Conservation (phyloP, 2,113 vertebrate species). For the Labrus mixtus region DNA sequence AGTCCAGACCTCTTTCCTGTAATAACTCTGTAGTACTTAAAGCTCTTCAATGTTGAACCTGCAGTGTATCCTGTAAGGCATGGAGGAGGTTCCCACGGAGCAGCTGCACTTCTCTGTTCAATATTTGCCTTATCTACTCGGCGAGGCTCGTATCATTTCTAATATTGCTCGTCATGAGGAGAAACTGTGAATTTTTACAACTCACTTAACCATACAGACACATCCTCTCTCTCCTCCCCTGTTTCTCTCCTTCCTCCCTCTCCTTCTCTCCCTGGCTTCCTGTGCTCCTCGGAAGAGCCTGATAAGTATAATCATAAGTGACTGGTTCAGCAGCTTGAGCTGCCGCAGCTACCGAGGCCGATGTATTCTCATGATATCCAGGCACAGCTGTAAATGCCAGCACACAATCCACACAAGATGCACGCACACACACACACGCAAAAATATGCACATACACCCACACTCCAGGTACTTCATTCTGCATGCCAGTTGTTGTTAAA, state of each 20-base stretch:
- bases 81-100: constrained; percentile 32
- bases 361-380: constrained; percentile 63
- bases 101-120: constrained; percentile 35
- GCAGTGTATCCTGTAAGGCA: constrained; percentile 31
- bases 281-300: constrained; percentile 47
- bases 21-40: constrained; percentile 44
- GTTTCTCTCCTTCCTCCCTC: neutral
- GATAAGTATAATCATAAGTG: constrained; percentile 76
- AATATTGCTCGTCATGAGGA: constrained; percentile 46
- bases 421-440: neutral
- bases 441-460: constrained; percentile 31
- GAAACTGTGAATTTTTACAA: constrained; percentile 64
- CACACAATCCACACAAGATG: constrained; percentile 30
- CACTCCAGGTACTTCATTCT: constrained; percentile 51
- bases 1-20: constrained; percentile 37
- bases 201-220: constrained; percentile 48
- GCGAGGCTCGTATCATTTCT: constrained; percentile 48
- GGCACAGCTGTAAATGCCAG: constrained; percentile 57
- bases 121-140: constrained; percentile 66
- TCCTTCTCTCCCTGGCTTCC: constrained; percentile 42
- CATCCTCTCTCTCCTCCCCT: constrained; percentile 1
- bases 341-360: constrained; percentile 56
- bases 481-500: constrained; percentile 64
- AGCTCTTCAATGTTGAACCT: constrained; percentile 34
- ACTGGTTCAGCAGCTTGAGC: constrained; percentile 70